Conservation (phyloP, 2,888 invertebrate species). For the Erynnis tages region DNA sequence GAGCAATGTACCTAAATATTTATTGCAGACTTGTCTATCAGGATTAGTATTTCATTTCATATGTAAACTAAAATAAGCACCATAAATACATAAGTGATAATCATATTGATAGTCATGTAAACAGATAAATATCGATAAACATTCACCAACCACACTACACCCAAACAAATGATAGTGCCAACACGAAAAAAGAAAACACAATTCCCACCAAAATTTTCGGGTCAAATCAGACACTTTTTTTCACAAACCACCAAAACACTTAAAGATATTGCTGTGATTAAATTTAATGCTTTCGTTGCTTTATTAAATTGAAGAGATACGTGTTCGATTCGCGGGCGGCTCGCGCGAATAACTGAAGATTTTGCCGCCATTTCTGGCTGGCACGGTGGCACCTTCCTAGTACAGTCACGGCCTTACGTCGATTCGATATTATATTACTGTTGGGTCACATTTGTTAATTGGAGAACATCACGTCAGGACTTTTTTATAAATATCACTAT, state of each 20-base stretch:
- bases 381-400: too few relatives aligned
- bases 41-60: too few relatives aligned
- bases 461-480: too few relatives aligned
- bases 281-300: neutral
- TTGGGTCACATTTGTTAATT: too few relatives aligned
- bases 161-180: neutral
- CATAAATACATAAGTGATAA: too few relatives aligned
- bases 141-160: neutral
- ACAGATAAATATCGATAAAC: too few relatives aligned
- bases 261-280: neutral
- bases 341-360: constrained; percentile 38
- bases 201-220: constrained; percentile 9
- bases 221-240: constrained; percentile 7
- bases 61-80: too few relatives aligned
- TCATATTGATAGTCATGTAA: too few relatives aligned
- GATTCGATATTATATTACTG: too few relatives aligned
- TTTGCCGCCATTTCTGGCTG: constrained; percentile 41
- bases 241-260: neutral
- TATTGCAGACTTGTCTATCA: too few relatives aligned
- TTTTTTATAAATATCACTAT: too few relatives aligned
- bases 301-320: neutral
- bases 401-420: neutral
- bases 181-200: constrained; percentile 13
- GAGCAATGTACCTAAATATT: too few relatives aligned
- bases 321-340: constrained; percentile 21